Conservation (phyloP, 1,140 invertebrate species). For the Cherax quadricarinatus region DNA sequence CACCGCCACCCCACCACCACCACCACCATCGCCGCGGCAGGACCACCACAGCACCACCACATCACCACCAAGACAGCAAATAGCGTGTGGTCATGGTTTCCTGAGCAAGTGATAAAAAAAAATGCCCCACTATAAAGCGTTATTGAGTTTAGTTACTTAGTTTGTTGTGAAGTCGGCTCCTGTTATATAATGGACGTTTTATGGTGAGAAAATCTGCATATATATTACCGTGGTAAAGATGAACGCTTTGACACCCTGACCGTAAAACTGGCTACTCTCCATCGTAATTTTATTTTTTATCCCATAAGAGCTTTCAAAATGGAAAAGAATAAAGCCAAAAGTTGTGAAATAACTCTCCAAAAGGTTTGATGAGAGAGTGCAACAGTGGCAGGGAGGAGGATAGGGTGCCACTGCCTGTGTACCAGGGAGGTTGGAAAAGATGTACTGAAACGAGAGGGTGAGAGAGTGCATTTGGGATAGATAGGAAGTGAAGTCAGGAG, state of each 20-base stretch:
- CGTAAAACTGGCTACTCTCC: not conserved
- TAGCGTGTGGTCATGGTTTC: too few relatives aligned
- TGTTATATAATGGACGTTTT: not conserved
- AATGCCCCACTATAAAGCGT: not conserved
- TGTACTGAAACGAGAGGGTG: not conserved
- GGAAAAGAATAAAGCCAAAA: not conserved
- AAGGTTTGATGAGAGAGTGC: not conserved
- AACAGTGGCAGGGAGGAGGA: not conserved
- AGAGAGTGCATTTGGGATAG: too few relatives aligned
- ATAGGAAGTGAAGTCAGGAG: not conserved
- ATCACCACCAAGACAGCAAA: too few relatives aligned
- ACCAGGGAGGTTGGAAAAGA: too few relatives aligned
- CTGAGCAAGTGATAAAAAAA: not conserved
- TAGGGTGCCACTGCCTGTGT: not conserved
- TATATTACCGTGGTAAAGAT: not conserved
- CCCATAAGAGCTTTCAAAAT: not conserved
- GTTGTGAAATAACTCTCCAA: not conserved
- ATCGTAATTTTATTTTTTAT: not conserved
- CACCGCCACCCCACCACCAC: too few relatives aligned
- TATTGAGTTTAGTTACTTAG: not conserved
- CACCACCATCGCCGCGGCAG: too few relatives aligned
- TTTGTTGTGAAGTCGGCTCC: not conserved
- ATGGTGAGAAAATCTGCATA: constrained; percentile 2
- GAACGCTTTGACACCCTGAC: not conserved
- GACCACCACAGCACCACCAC: too few relatives aligned